phyloP scores from a whole-genome alignment of 2,888 invertebrate genomes.

The Caenorhabditis parvicauda region DNA sequence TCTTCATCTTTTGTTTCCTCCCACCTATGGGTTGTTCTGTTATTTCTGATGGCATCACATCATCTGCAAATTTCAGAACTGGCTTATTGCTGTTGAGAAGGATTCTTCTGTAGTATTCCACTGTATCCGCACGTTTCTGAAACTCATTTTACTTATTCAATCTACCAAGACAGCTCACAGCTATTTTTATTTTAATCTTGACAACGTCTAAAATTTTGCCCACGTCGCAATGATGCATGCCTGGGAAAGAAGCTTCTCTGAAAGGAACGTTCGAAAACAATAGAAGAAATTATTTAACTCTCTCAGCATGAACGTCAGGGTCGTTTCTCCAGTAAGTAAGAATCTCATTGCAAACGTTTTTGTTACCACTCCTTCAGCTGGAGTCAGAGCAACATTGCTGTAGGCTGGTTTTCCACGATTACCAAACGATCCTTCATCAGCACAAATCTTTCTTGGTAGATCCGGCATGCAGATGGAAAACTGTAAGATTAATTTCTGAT shows the following conservation, averaged over 20 bases:
- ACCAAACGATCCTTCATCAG: conserved; percentile 39
- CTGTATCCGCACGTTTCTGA: conserved; percentile 53
- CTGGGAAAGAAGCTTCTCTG: conserved; percentile 24
- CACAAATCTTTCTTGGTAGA: conserved; percentile 39
- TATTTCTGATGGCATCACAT: no score
- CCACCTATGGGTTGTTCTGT: no score
- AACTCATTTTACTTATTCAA: background rate
- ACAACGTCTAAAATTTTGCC: conserved; percentile 19
- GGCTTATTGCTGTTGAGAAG: conserved; percentile 43
- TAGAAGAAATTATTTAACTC: conserved; percentile 12
- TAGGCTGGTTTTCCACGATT: conserved; percentile 33
- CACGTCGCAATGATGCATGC: conserved; percentile 25
- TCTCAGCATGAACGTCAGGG: conserved; percentile 34
- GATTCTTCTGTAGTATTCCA: conserved; percentile 46
- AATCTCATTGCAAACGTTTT: conserved; percentile 47
- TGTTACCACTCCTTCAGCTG: conserved; percentile 25
- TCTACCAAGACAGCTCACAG: conserved; percentile 9
- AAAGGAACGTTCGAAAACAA: background rate
- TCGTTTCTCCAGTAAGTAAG: conserved; percentile 24
- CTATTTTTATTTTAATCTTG: conserved; percentile 5
- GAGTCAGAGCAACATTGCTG: conserved; percentile 35
- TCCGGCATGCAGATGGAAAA: conserved; percentile 36
- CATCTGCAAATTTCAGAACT: conserved; percentile 12
- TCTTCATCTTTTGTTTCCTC: no score
- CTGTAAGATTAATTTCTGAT: conserved; percentile 2